Conservation (phyloP, 2,888 invertebrate genomes). For the Tyria jacobaeae region DNA sequence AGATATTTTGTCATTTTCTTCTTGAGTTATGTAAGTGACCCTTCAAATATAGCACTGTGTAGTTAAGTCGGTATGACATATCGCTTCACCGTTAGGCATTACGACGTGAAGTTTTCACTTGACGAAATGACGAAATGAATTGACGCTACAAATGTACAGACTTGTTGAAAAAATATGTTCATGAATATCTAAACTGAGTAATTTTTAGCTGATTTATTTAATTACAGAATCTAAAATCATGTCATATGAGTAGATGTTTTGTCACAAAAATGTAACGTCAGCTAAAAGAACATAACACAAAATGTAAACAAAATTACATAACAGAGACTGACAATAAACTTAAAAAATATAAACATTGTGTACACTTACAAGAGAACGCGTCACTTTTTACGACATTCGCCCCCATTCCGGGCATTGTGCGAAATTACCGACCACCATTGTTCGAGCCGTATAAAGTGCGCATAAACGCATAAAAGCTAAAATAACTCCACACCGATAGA, state of each 20-base stretch:
- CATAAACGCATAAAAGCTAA: constrained; percentile 53
- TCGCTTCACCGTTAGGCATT: too few relatives aligned
- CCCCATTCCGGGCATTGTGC: constrained; percentile 35
- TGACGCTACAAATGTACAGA: too few relatives aligned
- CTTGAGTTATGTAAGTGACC: too few relatives aligned
- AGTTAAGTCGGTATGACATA: too few relatives aligned
- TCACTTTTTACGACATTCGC: constrained; percentile 45
- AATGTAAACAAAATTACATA: constrained; percentile 18
- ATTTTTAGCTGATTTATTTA: too few relatives aligned
- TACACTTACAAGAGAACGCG: constrained; percentile 45
- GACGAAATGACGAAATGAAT: too few relatives aligned
- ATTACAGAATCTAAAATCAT: neutral
- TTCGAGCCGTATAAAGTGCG: constrained; percentile 48
- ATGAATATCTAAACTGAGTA: too few relatives aligned
- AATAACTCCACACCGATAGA: constrained; percentile 49
- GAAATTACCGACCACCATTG: constrained; percentile 52
- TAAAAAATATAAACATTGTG: constrained; percentile 49
- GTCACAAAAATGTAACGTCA: constrained; percentile 1
- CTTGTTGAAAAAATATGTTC: too few relatives aligned
- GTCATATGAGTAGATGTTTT: neutral
- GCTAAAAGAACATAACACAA: neutral
- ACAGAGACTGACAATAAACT: constrained; percentile 38
- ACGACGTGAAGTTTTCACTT: too few relatives aligned
- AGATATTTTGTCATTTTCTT: too few relatives aligned
- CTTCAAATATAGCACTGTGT: too few relatives aligned